Evolutionary conservation across 2,888 invertebrate genomes (phyloP), one percentile per base, ranked within the genome.

Genomic region (Sclerodermus sp.): DNA sequence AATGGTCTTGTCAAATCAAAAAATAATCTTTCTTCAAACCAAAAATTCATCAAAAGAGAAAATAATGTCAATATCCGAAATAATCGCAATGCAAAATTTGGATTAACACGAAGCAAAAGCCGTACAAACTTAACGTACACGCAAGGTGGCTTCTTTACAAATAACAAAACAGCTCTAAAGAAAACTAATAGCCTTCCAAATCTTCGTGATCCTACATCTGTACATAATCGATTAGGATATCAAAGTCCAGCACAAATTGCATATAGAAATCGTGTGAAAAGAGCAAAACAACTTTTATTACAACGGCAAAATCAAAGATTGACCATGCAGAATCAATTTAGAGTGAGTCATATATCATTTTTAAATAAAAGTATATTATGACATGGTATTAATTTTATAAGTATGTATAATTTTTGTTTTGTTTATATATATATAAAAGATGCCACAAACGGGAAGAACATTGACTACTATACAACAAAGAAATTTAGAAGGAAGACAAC

Each of bases 181-280:
- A 65, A 71, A 51, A 73, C 73, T 6, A 77, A 59, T 41, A 77
- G 76, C 51, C 53, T 77, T 55, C 74, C 76, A 0, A 73, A 76
- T 59, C 48, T 77, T 4, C 59, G 72, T 29, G 76, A 77, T 58
- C 76, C 77, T 1, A 71, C 69, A 3, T 76, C 76, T 1, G 77
- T 77, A 36, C 70, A 77, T 44, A 77, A 68, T 61, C 67, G 77
- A 32, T 48, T 77, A 48, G 77, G 77, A 14, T 77, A 77, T 45
- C 77, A 77, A 39, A 77, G 70, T 49, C 74, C 77, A 14, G 71
- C 73, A 17, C 77, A 77, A 49, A 62, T 76, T 34, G 77, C 77
- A 36, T 77, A 77, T 49, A 64, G 77, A 48, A 77, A 76, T 57
- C 71, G 74, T 36, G 72, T 77, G 17, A 77, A 77, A 51, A 62